These are phyloP conservation scores for crab-eating macaque (Macaca fascicularis) DNA, from an alignment of 2,113 vertebrate genomes.

Conservation along the genomic window T2T-MFA8v1.1 NC_088379.1:55219001-55219500, in stretches of 20 bases:
- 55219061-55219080: background rate
- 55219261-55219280: background rate
- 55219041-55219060: background rate
- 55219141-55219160: background rate
- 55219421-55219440: background rate
- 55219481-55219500: background rate
- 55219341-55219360: background rate
- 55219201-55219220: background rate
- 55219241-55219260: background rate
- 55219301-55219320: background rate
- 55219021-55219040: background rate
- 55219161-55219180: slow-evolving; percentile 11
- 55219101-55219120: background rate
- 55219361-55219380: background rate
- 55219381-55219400: background rate
- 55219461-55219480: background rate
- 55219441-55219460: background rate
- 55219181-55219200: background rate
- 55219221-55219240: background rate
- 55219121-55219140: slow-evolving; percentile 19
- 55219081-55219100: background rate
- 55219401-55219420: background rate
- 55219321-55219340: background rate
- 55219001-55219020: background rate
- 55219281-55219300: background rate